phyloP scores from a whole-genome alignment of 2,113 vertebrate genomes.

The Sander vitreus region DNA sequence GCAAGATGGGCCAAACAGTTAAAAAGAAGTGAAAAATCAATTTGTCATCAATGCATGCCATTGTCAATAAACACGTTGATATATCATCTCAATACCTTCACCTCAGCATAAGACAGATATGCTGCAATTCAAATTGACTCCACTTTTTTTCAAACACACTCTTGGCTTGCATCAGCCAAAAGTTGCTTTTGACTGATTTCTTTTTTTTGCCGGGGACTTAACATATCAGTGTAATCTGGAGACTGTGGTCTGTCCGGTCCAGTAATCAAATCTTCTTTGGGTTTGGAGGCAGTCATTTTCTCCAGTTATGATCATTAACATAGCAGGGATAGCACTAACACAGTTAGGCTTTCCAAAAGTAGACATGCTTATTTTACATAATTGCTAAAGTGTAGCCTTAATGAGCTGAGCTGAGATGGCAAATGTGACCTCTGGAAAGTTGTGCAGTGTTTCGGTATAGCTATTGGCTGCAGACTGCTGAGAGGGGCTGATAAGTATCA shows the following conservation, averaged over 20 bases:
- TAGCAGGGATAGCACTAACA: constrained; percentile 75
- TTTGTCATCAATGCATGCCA: constrained; percentile 56
- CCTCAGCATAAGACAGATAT: constrained; percentile 42
- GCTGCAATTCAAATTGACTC: constrained; percentile 55
- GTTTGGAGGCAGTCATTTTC: constrained; percentile 68
- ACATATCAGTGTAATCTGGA: constrained; percentile 73
- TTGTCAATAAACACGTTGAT: constrained; percentile 61
- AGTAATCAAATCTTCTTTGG: constrained; percentile 79
- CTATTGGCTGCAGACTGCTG: constrained; percentile 37
- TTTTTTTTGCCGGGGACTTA: constrained; percentile 37
- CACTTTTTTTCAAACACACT: constrained; percentile 28
- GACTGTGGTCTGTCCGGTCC: constrained; percentile 58
- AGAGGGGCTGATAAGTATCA: constrained; percentile 46
- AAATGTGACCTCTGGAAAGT: constrained; percentile 65
- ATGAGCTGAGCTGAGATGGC: constrained; percentile 66
- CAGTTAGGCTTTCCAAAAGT: constrained; percentile 75
- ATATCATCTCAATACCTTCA: constrained; percentile 54
- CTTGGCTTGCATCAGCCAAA: constrained; percentile 50
- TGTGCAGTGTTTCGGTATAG: constrained; percentile 36
- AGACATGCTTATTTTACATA: constrained; percentile 79
- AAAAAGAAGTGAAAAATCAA: constrained; percentile 61
- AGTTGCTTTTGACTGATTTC: constrained; percentile 20
- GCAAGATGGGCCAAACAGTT: constrained; percentile 50
- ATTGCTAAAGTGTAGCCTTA: constrained; percentile 74
- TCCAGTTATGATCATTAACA: constrained; percentile 81